These are phyloP conservation scores for Patiria miniata DNA, from an alignment of 35 echinoderm and acorn worm genomes.

Conservation along the genomic window DNA sequence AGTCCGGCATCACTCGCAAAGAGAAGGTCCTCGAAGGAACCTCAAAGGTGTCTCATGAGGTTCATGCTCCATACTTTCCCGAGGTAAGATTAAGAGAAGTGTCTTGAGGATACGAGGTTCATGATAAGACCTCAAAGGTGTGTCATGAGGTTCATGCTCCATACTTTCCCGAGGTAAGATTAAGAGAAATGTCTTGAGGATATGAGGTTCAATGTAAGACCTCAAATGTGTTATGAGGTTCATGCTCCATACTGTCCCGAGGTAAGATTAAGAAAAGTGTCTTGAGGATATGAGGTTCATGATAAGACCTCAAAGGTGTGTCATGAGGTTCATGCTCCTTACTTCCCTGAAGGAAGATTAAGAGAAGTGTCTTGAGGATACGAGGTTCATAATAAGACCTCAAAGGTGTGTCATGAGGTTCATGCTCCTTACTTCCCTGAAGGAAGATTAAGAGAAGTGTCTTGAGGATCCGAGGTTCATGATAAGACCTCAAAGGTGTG, in stretches of 20 bases:
- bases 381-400: constrained; percentile 81
- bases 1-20: constrained; percentile 80
- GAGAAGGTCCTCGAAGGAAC: constrained; percentile 93
- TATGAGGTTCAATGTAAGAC: constrained; percentile 80
- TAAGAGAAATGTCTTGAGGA: neutral
- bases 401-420: constrained; percentile 83
- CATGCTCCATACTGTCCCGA: constrained; percentile 89
- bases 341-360: constrained; percentile 80
- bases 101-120: constrained; percentile 40
- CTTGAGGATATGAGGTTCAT: constrained; percentile 61
- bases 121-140: constrained; percentile 77
- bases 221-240: constrained; percentile 83
- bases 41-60: constrained; percentile 85
- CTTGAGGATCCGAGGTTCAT: constrained; percentile 62
- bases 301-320: constrained; percentile 81
- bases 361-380: neutral
- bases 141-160: constrained; percentile 91
- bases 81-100: constrained; percentile 47
- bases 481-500: constrained; percentile 82
- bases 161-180: constrained; percentile 83
- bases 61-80: constrained; percentile 88
- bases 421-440: constrained; percentile 90
- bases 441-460: constrained; percentile 41
- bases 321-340: constrained; percentile 87
- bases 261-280: constrained; percentile 45